Base-by-base conservation (phyloP, 2,888 invertebrate species). In the Peribatodes rhomboidaria region DNA sequence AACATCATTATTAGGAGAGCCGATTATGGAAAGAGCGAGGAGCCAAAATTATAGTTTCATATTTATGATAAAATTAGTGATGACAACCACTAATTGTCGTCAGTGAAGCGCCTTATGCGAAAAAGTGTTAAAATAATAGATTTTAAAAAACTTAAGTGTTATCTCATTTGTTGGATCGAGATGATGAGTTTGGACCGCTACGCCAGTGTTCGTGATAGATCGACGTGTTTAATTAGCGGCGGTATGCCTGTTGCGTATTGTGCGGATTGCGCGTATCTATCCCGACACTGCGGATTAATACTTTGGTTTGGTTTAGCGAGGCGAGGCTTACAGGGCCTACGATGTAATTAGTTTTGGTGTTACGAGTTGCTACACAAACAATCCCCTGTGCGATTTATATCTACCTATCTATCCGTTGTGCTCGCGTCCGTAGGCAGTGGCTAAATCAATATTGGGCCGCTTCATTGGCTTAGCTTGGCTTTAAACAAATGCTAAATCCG, bases 311-410 rank as follows among this genome's bases (percentile, higher is more conserved):
- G 78, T 77, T 79, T 75, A 75, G 78, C 76, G 74, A 70, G 65
- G 74, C 70, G 76, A 63, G 77, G 82, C 81, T 84, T 83, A 83
- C 75, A 69, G 67, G 72, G 78, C 77, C 79, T 83, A 78, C 70
- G 73, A 70, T 76, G 77, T 82, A 83, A 84, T 84, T 84, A 83
- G 79, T 81, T 82, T 81, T 69, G 70, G 76, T 72, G 74, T 71
- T 71, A 75, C 79, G 74, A 74, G 74, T 74, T 71, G 70, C 70
- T 72, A 73, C 70, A 72, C 66, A 73, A 75, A 75, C 74, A 74
- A 73, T 72, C 61, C 72, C 73, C 69, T 60, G 57, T 55, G 56
- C 54, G 46, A 65, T 65, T 53, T 69, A 70, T 59, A 61, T 42
- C 41, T 61, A 54, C 44, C 27, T 61, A 50, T 46, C 42, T 35